A percentile compares a stretch with the other conserved stretches of the same genome.
Conservation (phyloP, 2,888 invertebrate genomes). For the Ectemnius lituratus region DNA sequence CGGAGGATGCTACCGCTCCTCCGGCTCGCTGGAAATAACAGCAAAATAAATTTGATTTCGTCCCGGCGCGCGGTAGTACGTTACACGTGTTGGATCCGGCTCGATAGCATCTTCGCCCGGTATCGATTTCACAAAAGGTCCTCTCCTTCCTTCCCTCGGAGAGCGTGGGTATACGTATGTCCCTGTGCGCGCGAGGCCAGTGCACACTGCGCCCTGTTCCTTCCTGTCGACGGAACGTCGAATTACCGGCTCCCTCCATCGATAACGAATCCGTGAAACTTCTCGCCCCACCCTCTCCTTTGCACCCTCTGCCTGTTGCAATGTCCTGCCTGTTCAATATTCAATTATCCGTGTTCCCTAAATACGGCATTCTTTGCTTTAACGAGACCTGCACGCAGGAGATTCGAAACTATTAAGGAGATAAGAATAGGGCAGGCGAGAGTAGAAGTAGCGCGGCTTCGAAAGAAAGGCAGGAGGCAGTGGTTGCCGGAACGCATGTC, state of each 20-base stretch:
- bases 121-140: conserved; percentile 76
- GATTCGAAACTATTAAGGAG: too few relatives aligned
- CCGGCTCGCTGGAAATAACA: conserved; percentile 63
- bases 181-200: background rate
- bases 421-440: background rate
- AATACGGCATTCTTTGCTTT: too few relatives aligned
- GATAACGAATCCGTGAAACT: conserved; percentile 52
- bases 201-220: conserved; percentile 47
- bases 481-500: conserved; percentile 76
- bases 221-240: conserved; percentile 62
- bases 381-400: too few relatives aligned
- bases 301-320: too few relatives aligned
- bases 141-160: conserved; percentile 48
- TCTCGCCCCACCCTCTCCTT: too few relatives aligned
- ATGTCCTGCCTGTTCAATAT: too few relatives aligned
- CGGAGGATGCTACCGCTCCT: conserved; percentile 12
- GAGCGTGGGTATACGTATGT: conserved; percentile 31
- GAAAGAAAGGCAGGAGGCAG: conserved; percentile 57
- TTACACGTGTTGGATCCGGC: conserved; percentile 76
- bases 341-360: too few relatives aligned
- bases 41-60: conserved; percentile 73
- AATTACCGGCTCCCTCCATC: conserved; percentile 59
- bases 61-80: conserved; percentile 73
- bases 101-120: conserved; percentile 73
- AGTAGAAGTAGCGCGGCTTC: conserved; percentile 24